phyloP scores from a whole-genome alignment of 1,140 invertebrate genomes.

The Orussus abietinus region DNA sequence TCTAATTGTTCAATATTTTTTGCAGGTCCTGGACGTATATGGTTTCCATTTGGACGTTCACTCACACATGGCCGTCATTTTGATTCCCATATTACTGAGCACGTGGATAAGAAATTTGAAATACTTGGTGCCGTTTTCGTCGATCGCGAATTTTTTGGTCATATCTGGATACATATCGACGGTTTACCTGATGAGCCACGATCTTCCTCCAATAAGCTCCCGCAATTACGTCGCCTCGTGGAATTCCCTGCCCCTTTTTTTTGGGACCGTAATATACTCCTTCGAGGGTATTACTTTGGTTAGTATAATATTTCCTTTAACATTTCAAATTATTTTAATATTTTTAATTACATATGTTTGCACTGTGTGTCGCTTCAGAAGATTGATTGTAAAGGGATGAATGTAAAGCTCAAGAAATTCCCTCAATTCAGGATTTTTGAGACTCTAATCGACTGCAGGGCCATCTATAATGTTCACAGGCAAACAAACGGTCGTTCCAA shows the following conservation, averaged over 20 bases:
- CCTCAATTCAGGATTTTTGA: too few species aligned
- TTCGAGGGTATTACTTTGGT: conserved; percentile 79
- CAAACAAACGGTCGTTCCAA: too few species aligned
- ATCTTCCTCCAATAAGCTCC: conserved; percentile 62
- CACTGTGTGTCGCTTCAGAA: too few species aligned
- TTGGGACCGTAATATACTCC: conserved; percentile 74
- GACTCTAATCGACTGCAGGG: too few species aligned
- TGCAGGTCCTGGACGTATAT: conserved; percentile 64
- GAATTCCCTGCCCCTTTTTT: conserved; percentile 65
- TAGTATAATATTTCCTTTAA: conserved; percentile 31
- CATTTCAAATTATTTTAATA: too few species aligned
- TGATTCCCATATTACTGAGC: conserved; percentile 68
- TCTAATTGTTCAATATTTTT: background rate
- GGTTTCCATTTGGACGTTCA: conserved; percentile 59
- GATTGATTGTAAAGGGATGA: too few species aligned
- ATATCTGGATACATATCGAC: conserved; percentile 62
- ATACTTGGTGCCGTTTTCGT: conserved; percentile 68
- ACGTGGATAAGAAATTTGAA: conserved; percentile 75
- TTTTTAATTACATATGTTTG: too few species aligned
- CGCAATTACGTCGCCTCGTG: conserved; percentile 56
- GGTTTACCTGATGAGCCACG: conserved; percentile 66
- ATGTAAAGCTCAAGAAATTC: too few species aligned
- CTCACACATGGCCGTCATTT: conserved; percentile 66
- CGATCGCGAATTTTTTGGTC: conserved; percentile 70
- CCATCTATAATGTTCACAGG: too few species aligned